phyloP scores from a whole-genome alignment of 2,113 vertebrate species.

The Brachyistius frenatus region DNA sequence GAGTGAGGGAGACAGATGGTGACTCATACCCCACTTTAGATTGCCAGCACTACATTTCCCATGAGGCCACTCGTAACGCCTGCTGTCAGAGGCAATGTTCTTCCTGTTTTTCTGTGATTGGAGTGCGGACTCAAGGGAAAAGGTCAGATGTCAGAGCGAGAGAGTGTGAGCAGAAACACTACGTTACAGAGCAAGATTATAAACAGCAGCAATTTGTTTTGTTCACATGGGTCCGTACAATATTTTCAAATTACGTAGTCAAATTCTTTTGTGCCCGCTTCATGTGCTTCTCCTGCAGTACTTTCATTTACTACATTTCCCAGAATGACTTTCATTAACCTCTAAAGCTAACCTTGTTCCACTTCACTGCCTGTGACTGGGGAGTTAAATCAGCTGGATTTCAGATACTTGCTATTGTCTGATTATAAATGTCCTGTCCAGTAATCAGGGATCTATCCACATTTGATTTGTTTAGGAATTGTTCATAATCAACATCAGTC shows the following conservation, averaged over 20 bases:
- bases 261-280: background rate
- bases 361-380: background rate
- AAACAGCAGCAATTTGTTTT: conserved; percentile 33
- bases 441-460: too few species aligned
- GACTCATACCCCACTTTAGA: conserved; percentile 78
- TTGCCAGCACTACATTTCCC: conserved; percentile 84
- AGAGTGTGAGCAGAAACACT: conserved; percentile 49
- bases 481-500: background rate
- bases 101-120: conserved; percentile 78
- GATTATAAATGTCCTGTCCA: too few species aligned
- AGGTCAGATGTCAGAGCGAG: conserved; percentile 70
- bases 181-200: conserved; percentile 43
- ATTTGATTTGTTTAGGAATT: background rate
- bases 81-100: conserved; percentile 80
- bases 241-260: conserved; percentile 16
- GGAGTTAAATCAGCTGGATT: background rate
- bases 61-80: conserved; percentile 80
- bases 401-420: background rate
- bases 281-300: background rate
- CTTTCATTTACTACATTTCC: conserved; percentile 4
- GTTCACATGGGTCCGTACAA: conserved; percentile 4
- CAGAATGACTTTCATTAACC: conserved; percentile 27
- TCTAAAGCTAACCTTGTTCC: conserved; percentile 6
- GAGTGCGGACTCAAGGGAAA: conserved; percentile 64
- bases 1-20: conserved; percentile 76